phyloP scores from a whole-genome alignment of 2,797 vertebrate genomes.

The Cyclura pinguis region DNA sequence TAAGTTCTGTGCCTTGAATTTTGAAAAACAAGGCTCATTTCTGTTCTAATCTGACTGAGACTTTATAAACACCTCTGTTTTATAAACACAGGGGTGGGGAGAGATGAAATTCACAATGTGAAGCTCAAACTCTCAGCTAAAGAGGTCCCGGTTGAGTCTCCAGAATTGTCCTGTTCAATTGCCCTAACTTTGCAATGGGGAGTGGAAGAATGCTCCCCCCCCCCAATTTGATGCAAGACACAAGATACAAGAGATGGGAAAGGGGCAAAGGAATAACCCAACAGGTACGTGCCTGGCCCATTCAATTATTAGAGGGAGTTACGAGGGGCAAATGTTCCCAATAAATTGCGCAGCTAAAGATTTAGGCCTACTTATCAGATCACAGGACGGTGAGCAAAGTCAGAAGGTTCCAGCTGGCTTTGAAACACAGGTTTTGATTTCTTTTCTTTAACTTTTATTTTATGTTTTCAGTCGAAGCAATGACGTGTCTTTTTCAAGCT shows the following conservation, averaged over 20 bases:
- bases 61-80: neutral
- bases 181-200: neutral
- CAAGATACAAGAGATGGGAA: neutral
- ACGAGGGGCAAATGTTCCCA: neutral
- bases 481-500: neutral
- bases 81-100: too few species aligned
- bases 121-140: neutral
- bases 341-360: fast-evolving
- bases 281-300: too few species aligned
- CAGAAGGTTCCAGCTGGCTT: neutral
- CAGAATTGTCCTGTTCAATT: neutral
- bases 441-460: neutral
- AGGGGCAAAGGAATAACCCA: neutral
- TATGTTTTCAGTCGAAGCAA: neutral
- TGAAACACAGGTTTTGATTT: neutral
- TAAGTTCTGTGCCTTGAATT: fast-evolving
- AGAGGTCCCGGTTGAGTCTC: fast-evolving
- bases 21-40: fast-evolving
- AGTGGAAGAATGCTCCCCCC: too few species aligned
- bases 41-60: neutral
- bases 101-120: neutral
- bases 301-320: neutral
- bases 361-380: neutral
- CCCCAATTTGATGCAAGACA: neutral
- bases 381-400: neutral